These are phyloP conservation scores for Heliothis virescens DNA, from an alignment of 1,140 invertebrate genomes.

Conservation along the genomic window DNA sequence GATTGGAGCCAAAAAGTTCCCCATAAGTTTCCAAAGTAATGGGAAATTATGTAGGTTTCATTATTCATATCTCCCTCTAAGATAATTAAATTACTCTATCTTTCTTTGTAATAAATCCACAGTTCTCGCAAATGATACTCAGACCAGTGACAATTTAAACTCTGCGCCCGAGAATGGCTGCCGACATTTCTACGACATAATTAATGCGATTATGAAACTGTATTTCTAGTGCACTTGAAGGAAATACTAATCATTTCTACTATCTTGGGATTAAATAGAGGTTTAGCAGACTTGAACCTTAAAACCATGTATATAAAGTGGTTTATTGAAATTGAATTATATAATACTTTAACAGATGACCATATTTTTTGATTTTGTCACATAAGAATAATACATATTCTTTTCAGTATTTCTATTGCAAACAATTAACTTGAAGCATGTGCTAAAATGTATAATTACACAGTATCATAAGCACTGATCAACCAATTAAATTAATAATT, in stretches of 20 bases:
- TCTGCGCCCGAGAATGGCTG: neutral
- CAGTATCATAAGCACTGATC: too few relatives aligned
- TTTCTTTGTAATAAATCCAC: neutral
- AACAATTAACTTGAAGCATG: too few relatives aligned
- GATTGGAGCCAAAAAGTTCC: neutral
- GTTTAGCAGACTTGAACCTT: neutral
- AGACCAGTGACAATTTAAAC: neutral
- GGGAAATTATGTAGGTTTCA: too few relatives aligned
- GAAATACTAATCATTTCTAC: neutral
- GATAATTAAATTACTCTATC: neutral
- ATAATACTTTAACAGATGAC: too few relatives aligned
- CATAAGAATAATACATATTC: too few relatives aligned
- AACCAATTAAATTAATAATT: too few relatives aligned
- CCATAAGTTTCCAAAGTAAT: neutral
- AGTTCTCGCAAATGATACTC: neutral
- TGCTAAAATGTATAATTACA: too few relatives aligned
- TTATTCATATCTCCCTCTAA: neutral
- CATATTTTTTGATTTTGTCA: too few relatives aligned
- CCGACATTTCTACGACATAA: conserved; percentile 1
- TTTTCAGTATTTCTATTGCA: too few relatives aligned
- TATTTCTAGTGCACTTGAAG: neutral
- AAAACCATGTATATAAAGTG: too few relatives aligned
- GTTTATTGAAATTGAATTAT: too few relatives aligned
- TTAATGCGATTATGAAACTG: conserved; percentile 2
- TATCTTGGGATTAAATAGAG: neutral